Percentiles rank a stretch among this genome's conserved stretches.
Evolutionary conservation across 2,888 invertebrate species (phyloP).

Genomic region (Isotomurus palustris): DNA sequence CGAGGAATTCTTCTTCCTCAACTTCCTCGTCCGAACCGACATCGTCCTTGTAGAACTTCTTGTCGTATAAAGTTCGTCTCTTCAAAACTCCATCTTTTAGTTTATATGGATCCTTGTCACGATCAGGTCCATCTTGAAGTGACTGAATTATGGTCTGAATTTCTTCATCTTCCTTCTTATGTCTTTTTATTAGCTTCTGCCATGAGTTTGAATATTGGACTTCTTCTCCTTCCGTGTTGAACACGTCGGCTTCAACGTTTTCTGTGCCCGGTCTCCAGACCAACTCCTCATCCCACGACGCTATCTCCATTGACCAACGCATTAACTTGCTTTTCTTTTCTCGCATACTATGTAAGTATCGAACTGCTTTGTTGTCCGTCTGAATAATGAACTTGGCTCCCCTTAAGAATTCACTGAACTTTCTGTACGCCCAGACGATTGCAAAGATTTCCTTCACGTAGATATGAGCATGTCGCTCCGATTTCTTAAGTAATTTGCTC

Average conservation of each 20-base stretch:
- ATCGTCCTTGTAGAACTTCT: no score
- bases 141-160: background rate
- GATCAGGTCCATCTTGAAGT: no score
- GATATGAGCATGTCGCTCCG: slow-evolving; percentile 11
- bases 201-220: no score
- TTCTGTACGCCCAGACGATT: slow-evolving; percentile 20
- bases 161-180: background rate
- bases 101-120: no score
- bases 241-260: slow-evolving; percentile 27
- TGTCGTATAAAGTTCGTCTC: no score
- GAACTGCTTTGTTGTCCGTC: slow-evolving; percentile 29
- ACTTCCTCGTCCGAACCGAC: no score
- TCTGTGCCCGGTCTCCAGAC: slow-evolving; percentile 6
- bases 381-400: slow-evolving; percentile 26
- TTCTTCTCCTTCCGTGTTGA: slow-evolving; percentile 3
- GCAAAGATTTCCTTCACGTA: slow-evolving; percentile 29
- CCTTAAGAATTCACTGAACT: slow-evolving; percentile 21
- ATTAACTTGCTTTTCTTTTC: slow-evolving; percentile 15
- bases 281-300: slow-evolving; percentile 11
- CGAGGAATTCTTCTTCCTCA: background rate
- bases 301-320: slow-evolving; percentile 26
- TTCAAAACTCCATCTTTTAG: no score
- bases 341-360: slow-evolving; percentile 17
- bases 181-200: background rate
- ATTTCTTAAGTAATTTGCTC: slow-evolving; percentile 14